Evolutionary conservation across 2,113 vertebrate species (phyloP), one percentile per base, ranked within the genome.

Genomic region (Shinisaurus crocodilurus): DNA sequence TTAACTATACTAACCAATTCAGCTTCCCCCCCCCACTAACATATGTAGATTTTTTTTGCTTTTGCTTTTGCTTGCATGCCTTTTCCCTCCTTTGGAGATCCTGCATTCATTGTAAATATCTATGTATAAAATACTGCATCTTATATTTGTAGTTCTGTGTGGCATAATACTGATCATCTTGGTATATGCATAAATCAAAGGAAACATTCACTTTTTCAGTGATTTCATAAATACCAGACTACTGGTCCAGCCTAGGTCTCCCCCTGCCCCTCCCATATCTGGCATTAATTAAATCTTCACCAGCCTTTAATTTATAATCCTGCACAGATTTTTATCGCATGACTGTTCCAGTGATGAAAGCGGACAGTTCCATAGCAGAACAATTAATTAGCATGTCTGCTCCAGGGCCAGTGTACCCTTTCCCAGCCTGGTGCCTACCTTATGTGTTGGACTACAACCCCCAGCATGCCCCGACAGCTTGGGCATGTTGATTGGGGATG

Each of bases 41-140:
- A 63, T n/a, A 88, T 77, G 75, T 6, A 43, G 20, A 92, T 91
- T 92, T 50, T 81, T 89, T 93, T 67, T 90, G 43, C 1, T 48
- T 88, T 82, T 89, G 50, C 89, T 88, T 83, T 82, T 94, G 85
- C 91, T 96, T 96, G 96, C 96, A 96, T 96, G 96, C 23, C 88
- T 70, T 45, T 90, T 92, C 91, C 50, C 72, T 86, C 43, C 77
- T 89, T 91, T 95, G 88, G 48, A 91, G 82, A 91, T 86, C 25
- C 3, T 25, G 27, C 92, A 91, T 95, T 93, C 92, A 83, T 88
- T 88, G 87, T 90, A 92, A 92, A 91, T 95, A 82, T 69, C 93
- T 90, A 74, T 74, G 48, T 90, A 43, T 87, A 60, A 67, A 85
- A 50, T 82, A 91, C 34, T 83, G 93, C 83, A 96, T n/a, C 93